Base-by-base conservation (phyloP, 2,113 vertebrate genomes). In the Gasterosteus aculeatus region DNA sequence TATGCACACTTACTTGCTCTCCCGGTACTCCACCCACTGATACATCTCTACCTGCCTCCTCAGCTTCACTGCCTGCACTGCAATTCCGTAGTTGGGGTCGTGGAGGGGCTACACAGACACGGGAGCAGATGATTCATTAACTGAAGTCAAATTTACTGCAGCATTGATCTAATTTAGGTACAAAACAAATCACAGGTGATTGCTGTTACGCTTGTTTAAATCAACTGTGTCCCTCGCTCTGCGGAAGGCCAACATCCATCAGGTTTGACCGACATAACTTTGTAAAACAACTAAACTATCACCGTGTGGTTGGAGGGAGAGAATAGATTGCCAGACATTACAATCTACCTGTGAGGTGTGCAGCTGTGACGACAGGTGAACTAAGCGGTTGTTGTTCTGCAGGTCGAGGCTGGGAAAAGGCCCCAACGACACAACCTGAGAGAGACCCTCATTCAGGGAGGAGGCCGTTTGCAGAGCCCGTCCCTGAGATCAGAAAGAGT, bases 11-110 rank as follows among this genome's bases (percentile, higher is more conserved):
- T 75, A 99, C 98, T 76, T 96, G 84, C 96, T 97, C 22, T 98
- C 96, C 54, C 90, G 94, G 19, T 95, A 91, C 71, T 99, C 98
- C 65, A 99, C 96, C 98, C 98, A 99, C 75, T 99, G 98, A 83
- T 97, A 99, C 98, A 99, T 99, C 91, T 99, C 98, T 88, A 99
- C 98, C 0, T 95, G 91, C 58, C 98, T 95, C 75, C 94, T 95
- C 63, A 99, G 91, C 77, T 98, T 99, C 93, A 96, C 98, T 0
- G 97, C 96, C 3, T 94, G 94, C 67, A 99, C 93, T 51, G 87
- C 89, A 70, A 99, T 93, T 12, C 92, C 95, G 57, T 99, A 99
- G 93, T 98, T 97, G 29, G 98, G 97, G 80, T 99, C 98, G 89
- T 96, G 94, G 44, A 99, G 92, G 47, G 97, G 96, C 98, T 99